A percentile compares a stretch with the other conserved stretches of the same genome.
Evolutionary conservation across 2,888 invertebrate genomes (phyloP).

Genomic region (Pantelozetes paolii): DNA sequence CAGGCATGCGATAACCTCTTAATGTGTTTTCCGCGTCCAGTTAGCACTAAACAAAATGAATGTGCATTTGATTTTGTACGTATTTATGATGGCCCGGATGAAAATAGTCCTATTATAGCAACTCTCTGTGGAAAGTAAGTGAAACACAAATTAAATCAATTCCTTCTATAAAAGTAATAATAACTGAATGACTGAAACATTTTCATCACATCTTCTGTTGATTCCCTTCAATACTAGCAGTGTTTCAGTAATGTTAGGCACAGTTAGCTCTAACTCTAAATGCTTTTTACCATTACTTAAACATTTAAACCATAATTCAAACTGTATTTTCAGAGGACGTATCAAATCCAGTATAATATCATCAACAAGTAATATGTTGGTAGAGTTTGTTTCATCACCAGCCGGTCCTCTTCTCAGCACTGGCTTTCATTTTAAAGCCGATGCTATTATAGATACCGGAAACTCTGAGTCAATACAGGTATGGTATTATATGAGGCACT

Average conservation of each 20-base stretch:
- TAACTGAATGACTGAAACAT: background rate
- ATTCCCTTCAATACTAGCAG: background rate
- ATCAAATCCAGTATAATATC: slow-evolving; percentile 65
- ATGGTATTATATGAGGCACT: slow-evolving; percentile 8
- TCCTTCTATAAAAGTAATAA: background rate
- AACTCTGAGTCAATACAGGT: slow-evolving; percentile 46
- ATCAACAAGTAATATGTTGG: slow-evolving; percentile 60
- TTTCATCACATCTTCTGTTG: background rate
- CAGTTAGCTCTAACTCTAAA: slow-evolving; percentile 15
- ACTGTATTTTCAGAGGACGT: slow-evolving; percentile 43
- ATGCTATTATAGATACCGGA: slow-evolving; percentile 45
- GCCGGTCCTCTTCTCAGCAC: slow-evolving; percentile 72
- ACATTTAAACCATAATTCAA: background rate
- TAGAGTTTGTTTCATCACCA: slow-evolving; percentile 50
- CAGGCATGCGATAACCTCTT: slow-evolving; percentile 90
- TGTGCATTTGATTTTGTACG: slow-evolving; percentile 85
- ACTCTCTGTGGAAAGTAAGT: slow-evolving; percentile 65
- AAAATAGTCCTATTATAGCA: slow-evolving; percentile 77
- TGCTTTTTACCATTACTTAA: background rate
- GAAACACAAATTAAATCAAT: background rate
- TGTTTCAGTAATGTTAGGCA: background rate
- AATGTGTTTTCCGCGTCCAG: slow-evolving; percentile 88
- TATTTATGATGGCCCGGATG: slow-evolving; percentile 84
- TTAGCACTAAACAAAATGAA: slow-evolving; percentile 68
- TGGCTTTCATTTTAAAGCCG: slow-evolving; percentile 79